A percentile compares a stretch with the other conserved stretches of the same genome.
phyloP scores from a whole-genome alignment of 1,140 invertebrate genomes.

The Drosophila tropicalis region DNA sequence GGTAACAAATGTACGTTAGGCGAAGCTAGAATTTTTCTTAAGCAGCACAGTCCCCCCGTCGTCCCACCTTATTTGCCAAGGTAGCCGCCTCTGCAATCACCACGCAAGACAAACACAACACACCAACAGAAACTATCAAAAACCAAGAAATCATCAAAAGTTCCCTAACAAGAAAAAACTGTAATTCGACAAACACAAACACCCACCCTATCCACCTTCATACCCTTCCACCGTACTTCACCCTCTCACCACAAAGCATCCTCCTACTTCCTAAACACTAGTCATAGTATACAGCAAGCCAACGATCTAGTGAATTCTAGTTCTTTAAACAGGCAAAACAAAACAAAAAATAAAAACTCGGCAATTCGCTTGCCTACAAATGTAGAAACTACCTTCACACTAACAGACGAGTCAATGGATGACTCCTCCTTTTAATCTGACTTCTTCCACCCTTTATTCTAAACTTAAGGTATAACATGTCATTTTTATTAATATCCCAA shows the following conservation, averaged over 20 bases:
- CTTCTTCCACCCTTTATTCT: not conserved
- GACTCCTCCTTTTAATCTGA: not conserved
- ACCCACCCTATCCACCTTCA: not conserved
- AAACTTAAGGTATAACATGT: not conserved
- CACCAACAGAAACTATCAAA: no score
- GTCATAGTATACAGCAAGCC: not conserved
- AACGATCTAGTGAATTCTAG: not conserved
- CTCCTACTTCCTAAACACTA: not conserved
- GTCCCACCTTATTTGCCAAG: not conserved
- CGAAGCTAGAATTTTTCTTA: conserved; percentile 2
- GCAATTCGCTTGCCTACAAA: no score
- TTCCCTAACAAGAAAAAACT: not conserved
- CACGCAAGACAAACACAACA: not conserved
- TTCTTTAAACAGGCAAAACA: not conserved
- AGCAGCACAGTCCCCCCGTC: not conserved
- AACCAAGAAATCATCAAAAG: not conserved
- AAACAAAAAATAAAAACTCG: not conserved
- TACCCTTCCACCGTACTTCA: not conserved
- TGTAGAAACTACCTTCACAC: no score
- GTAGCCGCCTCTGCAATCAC: not conserved
- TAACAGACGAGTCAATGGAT: not conserved
- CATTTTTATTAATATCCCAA: not conserved
- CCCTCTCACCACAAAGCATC: not conserved
- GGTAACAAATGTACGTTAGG: conserved; percentile 15
- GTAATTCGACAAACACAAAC: not conserved